Evolutionary conservation across 2,888 invertebrate genomes (phyloP).

Genomic region (Clusia tigrina): DNA sequence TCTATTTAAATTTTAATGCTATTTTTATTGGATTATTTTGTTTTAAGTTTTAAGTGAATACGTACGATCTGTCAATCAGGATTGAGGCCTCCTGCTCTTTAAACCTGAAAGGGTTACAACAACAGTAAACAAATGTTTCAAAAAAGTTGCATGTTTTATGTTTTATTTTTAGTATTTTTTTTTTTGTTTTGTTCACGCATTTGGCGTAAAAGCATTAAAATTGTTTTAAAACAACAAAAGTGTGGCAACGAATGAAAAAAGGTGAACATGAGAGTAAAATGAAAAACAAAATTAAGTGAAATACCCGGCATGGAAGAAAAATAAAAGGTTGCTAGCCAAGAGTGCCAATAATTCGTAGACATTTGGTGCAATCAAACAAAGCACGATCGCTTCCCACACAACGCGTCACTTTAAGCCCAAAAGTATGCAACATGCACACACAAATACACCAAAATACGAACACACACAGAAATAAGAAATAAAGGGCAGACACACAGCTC

Average conservation of each 20-base stretch:
- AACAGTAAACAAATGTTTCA: conserved; percentile 39
- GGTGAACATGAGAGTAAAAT: neutral
- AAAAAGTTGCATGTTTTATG: conserved; percentile 14
- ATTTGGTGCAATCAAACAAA: neutral
- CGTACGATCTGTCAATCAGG: conserved; percentile 66
- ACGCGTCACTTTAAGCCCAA: too few species aligned
- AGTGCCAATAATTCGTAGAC: neutral
- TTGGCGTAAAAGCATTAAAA: neutral
- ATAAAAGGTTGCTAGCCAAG: neutral
- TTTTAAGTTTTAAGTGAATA: conserved; percentile 46
- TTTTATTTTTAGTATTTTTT: conserved; percentile 15
- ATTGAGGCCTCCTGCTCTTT: conserved; percentile 65
- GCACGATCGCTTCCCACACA: too few species aligned
- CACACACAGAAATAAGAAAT: too few species aligned
- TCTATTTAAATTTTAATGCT: conserved; percentile 16
- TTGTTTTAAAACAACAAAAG: neutral
- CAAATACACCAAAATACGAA: too few species aligned
- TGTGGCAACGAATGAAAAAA: neutral
- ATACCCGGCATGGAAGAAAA: neutral
- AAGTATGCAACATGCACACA: neutral
- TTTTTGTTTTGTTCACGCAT: conserved; percentile 12
- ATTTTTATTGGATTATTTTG: conserved; percentile 29
- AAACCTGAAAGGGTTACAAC: conserved; percentile 64
- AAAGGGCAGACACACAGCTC: too few species aligned
- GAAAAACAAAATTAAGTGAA: neutral